Percentiles rank a stretch among this genome's conserved stretches.
These are phyloP conservation scores for Habrosyne pyritoides DNA, from an alignment of 2,888 invertebrate species.

Conservation along the genomic window DNA sequence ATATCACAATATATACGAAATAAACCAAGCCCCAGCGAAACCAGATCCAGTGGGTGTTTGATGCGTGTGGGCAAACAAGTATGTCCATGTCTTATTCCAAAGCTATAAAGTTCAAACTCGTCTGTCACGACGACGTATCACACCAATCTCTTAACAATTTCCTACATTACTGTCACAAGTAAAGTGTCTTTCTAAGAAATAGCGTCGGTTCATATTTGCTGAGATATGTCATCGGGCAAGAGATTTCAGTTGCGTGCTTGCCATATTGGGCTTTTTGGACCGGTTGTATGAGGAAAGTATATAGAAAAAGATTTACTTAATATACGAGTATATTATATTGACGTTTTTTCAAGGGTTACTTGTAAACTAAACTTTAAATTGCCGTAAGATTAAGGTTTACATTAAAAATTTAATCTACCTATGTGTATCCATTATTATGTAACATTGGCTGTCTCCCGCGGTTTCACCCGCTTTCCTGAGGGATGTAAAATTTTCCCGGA, in stretches of 20 bases:
- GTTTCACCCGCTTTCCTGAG: no score
- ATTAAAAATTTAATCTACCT: no score
- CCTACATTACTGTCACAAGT: neutral
- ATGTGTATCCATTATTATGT: no score
- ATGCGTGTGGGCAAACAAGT: neutral
- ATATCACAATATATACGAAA: neutral
- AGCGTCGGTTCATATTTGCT: slow-evolving; percentile 5
- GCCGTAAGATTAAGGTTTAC: no score
- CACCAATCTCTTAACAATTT: neutral
- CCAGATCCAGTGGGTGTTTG: neutral
- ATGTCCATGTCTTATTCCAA: neutral
- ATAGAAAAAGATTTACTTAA: neutral
- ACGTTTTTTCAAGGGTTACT: no score
- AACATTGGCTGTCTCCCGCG: no score
- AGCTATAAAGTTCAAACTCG: neutral
- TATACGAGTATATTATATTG: neutral
- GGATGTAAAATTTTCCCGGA: no score
- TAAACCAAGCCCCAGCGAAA: neutral
- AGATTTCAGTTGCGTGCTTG: neutral
- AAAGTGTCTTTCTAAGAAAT: slow-evolving; percentile 8
- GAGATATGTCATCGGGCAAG: slow-evolving; percentile 8
- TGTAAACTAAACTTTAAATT: no score
- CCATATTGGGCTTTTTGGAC: neutral
- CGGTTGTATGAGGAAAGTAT: neutral
- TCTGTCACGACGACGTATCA: neutral